phyloP scores from a whole-genome alignment of 2,888 invertebrate species.

The Phyllotreta striolata region DNA sequence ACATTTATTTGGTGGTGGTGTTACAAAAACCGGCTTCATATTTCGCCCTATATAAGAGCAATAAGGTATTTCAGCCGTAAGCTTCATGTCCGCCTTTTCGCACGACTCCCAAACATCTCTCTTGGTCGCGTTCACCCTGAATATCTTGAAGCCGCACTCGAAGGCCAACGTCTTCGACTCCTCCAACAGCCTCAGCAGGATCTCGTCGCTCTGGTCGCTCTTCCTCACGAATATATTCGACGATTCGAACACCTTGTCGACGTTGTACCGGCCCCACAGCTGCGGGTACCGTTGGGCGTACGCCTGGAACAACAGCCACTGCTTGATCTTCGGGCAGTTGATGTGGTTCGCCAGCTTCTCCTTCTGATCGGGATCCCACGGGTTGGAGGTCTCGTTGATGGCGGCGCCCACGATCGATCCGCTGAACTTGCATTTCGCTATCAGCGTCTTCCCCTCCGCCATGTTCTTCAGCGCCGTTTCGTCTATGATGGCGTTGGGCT shows the following conservation, averaged over 20 bases:
- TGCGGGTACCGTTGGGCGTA: slow-evolving; percentile 63
- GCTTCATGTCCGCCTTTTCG: slow-evolving; percentile 63
- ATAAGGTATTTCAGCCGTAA: slow-evolving; percentile 64
- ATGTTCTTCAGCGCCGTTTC: slow-evolving; percentile 47
- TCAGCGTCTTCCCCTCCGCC: slow-evolving; percentile 52
- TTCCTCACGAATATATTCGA: slow-evolving; percentile 62
- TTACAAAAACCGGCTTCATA: slow-evolving; percentile 63
- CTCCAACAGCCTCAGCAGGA: slow-evolving; percentile 61
- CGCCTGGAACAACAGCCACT: slow-evolving; percentile 64
- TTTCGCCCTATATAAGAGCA: slow-evolving; percentile 63
- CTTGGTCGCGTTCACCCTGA: slow-evolving; percentile 63
- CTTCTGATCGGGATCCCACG: slow-evolving; percentile 64
- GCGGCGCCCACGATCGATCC: slow-evolving; percentile 61
- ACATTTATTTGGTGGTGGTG: slow-evolving; percentile 62
- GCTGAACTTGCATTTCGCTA: slow-evolving; percentile 56
- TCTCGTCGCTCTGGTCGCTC: slow-evolving; percentile 63
- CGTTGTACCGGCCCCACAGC: slow-evolving; percentile 61
- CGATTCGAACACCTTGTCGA: slow-evolving; percentile 64
- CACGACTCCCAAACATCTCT: slow-evolving; percentile 64
- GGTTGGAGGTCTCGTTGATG: slow-evolving; percentile 62
- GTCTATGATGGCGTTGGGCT: slow-evolving; percentile 50
- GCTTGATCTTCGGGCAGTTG: slow-evolving; percentile 57
- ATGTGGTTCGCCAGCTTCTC: slow-evolving; percentile 66
- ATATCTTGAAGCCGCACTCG: slow-evolving; percentile 62
- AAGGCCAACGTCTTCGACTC: slow-evolving; percentile 59